Base-by-base conservation (phyloP, 1,140 invertebrate species). In the Drosophila ohnishii region DNA sequence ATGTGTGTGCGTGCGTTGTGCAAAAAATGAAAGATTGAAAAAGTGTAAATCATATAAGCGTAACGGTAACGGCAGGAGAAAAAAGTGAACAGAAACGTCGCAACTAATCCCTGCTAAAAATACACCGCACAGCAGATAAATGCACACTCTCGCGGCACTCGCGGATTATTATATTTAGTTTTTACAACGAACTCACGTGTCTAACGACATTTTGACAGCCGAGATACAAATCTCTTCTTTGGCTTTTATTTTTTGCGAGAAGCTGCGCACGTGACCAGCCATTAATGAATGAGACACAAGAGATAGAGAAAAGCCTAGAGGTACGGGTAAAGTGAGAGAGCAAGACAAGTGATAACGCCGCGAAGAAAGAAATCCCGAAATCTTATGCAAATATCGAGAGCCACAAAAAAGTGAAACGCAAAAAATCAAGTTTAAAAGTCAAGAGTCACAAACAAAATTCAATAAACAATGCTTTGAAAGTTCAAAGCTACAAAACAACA, bases 231-330 rank as follows among this genome's bases (percentile, higher is more conserved):
- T 80, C 76, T 40, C 64, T 62, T 42, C 47, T 50, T 50, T 32
- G 3, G 10, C 25, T 16, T 16, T 47, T 60, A 37, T 37, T 14
- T 25, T 55, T 55, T 22, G 19, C 51, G 57, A 47, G 48, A 75
- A 75, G 64, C 60, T 66, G 61, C 45, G 78, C 84, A 88, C 86
- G 84, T 88, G 84, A 81, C 84, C 63, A 55, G 47, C 61, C 83
- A 88, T 84, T 74, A 77, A 88, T 76, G 77, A 73, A 48, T 34
- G 44, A 51, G 48, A 28, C 70, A 62, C 34, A 14, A 25, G 39
- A 44, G 13, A 22, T 47, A 44, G 32, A 10, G 42, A 8, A 22
- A 35, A 10, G 13, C 25, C 40, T 22, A 11, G 44, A 42, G 42
- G 42, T 40, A 47, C 37, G 30, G 34, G 16, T 9, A 11, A 14